These are phyloP conservation scores for Natrix natrix DNA, from an alignment of 2,797 vertebrate species.

Conservation along the genomic window DNA sequence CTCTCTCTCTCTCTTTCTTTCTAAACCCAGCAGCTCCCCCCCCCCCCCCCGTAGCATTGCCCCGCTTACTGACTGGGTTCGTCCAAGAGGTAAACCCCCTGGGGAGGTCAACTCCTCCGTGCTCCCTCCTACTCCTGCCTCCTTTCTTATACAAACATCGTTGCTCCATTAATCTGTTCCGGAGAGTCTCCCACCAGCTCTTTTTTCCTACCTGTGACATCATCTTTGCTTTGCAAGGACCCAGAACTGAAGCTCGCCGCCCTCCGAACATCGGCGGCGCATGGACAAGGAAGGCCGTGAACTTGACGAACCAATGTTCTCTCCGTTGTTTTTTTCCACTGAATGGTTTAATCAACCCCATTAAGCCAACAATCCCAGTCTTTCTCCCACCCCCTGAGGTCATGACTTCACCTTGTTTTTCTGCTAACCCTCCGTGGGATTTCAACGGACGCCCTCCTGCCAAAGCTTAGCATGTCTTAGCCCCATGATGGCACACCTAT, in stretches of 20 bases:
- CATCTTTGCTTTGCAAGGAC: neutral
- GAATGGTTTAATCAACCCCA: neutral
- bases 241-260: neutral
- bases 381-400: neutral
- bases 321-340: neutral
- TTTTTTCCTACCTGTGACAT: neutral
- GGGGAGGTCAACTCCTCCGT: neutral
- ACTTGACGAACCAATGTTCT: neutral
- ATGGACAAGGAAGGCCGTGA: neutral
- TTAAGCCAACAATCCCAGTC: neutral
- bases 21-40: neutral
- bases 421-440: neutral
- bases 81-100: neutral
- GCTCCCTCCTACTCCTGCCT: neutral
- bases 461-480: neutral
- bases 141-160: neutral
- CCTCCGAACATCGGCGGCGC: neutral
- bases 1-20: no score
- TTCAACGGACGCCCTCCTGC: neutral
- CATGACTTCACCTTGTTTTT: neutral
- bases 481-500: no score
- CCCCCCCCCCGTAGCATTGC: neutral
- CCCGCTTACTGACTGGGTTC: neutral
- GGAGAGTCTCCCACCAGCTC: neutral
- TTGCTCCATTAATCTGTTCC: neutral